phyloP scores from a whole-genome alignment of 2,113 vertebrate species.

The Silurus asotus region DNA sequence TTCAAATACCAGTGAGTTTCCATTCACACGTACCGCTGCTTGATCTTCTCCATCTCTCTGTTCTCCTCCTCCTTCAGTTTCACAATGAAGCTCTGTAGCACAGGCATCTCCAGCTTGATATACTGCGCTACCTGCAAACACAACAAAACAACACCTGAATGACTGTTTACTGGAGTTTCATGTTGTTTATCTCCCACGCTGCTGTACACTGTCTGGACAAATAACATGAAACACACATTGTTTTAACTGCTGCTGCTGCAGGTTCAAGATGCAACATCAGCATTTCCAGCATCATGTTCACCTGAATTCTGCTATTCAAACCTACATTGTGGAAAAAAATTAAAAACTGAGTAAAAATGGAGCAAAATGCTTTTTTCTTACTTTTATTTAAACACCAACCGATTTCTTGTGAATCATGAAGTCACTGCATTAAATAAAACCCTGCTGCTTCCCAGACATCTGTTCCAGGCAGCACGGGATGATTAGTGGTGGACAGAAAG shows the following conservation, averaged over 20 bases:
- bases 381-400: too few relatives aligned
- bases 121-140: constrained; percentile 90
- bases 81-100: constrained; percentile 92
- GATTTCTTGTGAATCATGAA: not conserved
- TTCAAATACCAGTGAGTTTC: too few relatives aligned
- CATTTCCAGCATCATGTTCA: not conserved
- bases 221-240: too few relatives aligned
- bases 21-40: constrained; percentile 75
- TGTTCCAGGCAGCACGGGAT: not conserved
- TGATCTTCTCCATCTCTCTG: constrained; percentile 90
- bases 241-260: not conserved
- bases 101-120: constrained; percentile 98
- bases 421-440: not conserved
- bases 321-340: not conserved
- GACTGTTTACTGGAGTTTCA: not conserved
- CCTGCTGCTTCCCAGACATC: not conserved
- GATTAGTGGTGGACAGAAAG: not conserved
- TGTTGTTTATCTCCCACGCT: not conserved
- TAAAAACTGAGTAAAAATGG: not conserved
- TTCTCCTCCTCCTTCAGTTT: constrained; percentile 96
- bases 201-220: not conserved
- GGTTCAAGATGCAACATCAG: not conserved
- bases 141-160: not conserved
- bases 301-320: not conserved
- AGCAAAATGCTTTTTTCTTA: not conserved